Conservation (phyloP, 2,888 invertebrate species). For the Stegana nigrithorax region DNA sequence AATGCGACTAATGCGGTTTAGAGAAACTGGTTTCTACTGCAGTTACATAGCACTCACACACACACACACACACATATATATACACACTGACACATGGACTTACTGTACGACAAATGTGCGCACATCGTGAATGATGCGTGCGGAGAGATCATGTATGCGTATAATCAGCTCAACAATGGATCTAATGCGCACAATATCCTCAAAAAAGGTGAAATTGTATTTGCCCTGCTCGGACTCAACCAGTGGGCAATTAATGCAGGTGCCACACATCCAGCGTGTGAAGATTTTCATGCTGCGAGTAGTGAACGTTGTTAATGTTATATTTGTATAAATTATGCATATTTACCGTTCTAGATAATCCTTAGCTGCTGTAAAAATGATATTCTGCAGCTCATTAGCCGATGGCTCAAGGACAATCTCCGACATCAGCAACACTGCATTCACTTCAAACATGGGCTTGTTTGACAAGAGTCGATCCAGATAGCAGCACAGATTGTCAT, state of each 20-base stretch:
- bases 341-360: conserved; percentile 80
- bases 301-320: neutral
- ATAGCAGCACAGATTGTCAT: conserved; percentile 79
- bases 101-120: conserved; percentile 61
- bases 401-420: conserved; percentile 83
- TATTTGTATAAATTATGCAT: neutral
- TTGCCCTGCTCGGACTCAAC: conserved; percentile 68
- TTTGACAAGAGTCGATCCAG: conserved; percentile 72
- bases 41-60: too few relatives aligned
- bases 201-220: conserved; percentile 81
- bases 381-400: conserved; percentile 81
- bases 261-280: conserved; percentile 87
- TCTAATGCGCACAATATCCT: conserved; percentile 78
- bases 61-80: too few relatives aligned
- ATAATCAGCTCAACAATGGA: conserved; percentile 77
- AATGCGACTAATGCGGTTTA: neutral
- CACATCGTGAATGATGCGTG: conserved; percentile 76
- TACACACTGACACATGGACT: too few relatives aligned
- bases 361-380: conserved; percentile 79
- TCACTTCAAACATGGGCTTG: conserved; percentile 81
- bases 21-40: too few relatives aligned
- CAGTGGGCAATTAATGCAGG: conserved; percentile 78
- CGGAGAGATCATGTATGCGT: conserved; percentile 77
- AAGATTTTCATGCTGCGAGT: conserved; percentile 76
- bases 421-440: conserved; percentile 79